Evolutionary conservation across 2,888 invertebrate genomes (phyloP).

Genomic region (Carterocephalus palaemon): DNA sequence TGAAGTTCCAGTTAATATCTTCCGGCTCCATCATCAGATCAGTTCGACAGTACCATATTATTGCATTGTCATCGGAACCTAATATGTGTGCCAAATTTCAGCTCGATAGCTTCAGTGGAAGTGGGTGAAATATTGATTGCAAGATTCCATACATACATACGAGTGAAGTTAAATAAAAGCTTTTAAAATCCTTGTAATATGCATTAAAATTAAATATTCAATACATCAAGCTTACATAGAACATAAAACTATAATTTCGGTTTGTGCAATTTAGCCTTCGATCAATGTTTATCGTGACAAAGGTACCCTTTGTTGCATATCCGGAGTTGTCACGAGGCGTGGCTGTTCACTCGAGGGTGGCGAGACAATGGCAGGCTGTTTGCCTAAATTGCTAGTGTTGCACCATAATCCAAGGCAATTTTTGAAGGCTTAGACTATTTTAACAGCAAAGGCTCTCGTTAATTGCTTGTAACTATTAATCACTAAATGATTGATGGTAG

Average conservation of each 20-base stretch:
- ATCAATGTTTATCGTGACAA: slow-evolving; percentile 18
- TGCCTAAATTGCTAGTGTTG: slow-evolving; percentile 22
- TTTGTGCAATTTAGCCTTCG: slow-evolving; percentile 21
- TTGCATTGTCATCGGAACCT: no score
- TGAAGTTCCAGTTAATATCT: no score
- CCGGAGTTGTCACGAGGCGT: slow-evolving; percentile 21
- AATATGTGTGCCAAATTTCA: no score
- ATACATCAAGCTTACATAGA: not conserved
- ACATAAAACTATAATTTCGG: slow-evolving; percentile 3
- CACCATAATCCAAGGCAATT: slow-evolving; percentile 22
- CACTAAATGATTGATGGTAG: slow-evolving; percentile 6
- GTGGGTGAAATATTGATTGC: no score
- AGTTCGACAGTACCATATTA: no score
- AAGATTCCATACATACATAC: no score
- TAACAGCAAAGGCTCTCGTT: slow-evolving; percentile 9
- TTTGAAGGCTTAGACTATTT: slow-evolving; percentile 22
- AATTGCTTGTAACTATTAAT: slow-evolving; percentile 11
- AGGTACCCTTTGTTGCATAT: slow-evolving; percentile 26
- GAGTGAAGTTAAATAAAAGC: no score
- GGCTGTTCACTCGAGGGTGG: slow-evolving; percentile 23
- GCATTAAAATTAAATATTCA: no score
- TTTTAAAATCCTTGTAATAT: no score
- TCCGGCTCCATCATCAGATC: no score
- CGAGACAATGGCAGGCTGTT: slow-evolving; percentile 24
- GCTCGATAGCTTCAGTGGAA: no score